Base-by-base conservation (phyloP, 2,797 vertebrate genomes). In the Botia kubotai region DNA sequence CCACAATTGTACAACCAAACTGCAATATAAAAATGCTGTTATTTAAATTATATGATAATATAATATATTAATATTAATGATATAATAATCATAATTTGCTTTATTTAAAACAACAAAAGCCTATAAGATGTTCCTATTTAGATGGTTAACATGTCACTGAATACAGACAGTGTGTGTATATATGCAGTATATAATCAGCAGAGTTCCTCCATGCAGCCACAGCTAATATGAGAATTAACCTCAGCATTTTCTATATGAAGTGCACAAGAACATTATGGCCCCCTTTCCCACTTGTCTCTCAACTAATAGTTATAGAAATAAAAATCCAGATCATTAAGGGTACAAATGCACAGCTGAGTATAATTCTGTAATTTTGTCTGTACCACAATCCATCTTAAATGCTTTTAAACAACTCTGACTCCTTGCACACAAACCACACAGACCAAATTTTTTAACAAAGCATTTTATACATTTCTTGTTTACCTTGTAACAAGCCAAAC, bases 381-480 rank as follows among this genome's bases (percentile, higher is more conserved):
- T 23, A 50, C 67, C 63, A n/a, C 55, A 79, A 58, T 21, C 63
- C 16, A 48, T 69, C 68, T 46, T 70, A 55, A 83, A 16, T 11
- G 69, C 67, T 29, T 63, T 23, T 85, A 80, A 87, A 87, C 68
- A 77, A 85, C 43, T 62, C n/a, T 69, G 79, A 23, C 58, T 86
- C 53, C 75, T 60, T 72, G 71, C 33, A 26, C 43, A 57, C 60
- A 71, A 81, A 75, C 85, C 82, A 81, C 78, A 82, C 68, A 69
- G 67, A 82, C 50, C 29, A 14, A 55, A 50, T 19, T 36, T 72
- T 66, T 55, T 83, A 60, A 72, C 68, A 75, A 83, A 58, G 65
- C 55, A 52, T 80, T 71, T 76, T 46, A 78, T 66, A 71, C 80
- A 57, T 73, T 79, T 52, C 74, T 58, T 83, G 72, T 85, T 84